phyloP scores from a whole-genome alignment of 23 tunicate species.

The Halocynthia aurantium region DNA sequence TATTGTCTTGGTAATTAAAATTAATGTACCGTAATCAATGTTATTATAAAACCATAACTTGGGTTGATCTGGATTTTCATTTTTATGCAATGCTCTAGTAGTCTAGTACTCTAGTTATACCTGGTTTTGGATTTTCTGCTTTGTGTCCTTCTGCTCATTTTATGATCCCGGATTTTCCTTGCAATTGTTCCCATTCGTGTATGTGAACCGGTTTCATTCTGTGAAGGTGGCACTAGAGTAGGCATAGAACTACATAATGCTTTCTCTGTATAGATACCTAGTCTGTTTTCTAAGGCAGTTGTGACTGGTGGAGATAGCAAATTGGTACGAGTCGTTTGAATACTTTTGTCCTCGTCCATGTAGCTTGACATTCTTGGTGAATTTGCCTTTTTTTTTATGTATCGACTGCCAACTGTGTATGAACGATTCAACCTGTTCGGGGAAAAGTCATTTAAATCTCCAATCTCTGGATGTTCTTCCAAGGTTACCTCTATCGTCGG shows the following conservation, averaged over 20 bases:
- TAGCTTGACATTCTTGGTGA: neutral
- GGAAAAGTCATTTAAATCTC: neutral
- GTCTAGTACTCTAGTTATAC: too few relatives aligned
- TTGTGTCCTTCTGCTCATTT: conserved; percentile 12
- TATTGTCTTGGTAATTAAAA: too few relatives aligned
- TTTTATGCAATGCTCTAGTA: conserved; percentile 64
- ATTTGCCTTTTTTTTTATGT: neutral
- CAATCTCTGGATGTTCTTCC: conserved; percentile 11
- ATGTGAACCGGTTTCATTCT: neutral
- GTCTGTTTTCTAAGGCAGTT: neutral
- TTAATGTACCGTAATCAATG: too few relatives aligned
- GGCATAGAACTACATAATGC: conserved; percentile 19
- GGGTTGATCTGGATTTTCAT: too few relatives aligned
- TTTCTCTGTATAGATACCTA: neutral
- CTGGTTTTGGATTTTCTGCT: conserved; percentile 25
- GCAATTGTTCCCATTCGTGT: conserved; percentile 44
- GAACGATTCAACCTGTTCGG: conserved; percentile 12
- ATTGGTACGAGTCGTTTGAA: neutral
- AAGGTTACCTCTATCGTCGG: neutral
- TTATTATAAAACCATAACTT: too few relatives aligned
- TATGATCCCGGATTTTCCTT: conserved; percentile 38
- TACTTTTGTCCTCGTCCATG: conserved; percentile 1
- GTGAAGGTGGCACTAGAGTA: neutral
- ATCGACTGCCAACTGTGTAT: conserved; percentile 1
- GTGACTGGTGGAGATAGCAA: conserved; percentile 1